Conservation (phyloP, 2,888 invertebrate genomes). For the Sinodicranocentrus sp. region DNA sequence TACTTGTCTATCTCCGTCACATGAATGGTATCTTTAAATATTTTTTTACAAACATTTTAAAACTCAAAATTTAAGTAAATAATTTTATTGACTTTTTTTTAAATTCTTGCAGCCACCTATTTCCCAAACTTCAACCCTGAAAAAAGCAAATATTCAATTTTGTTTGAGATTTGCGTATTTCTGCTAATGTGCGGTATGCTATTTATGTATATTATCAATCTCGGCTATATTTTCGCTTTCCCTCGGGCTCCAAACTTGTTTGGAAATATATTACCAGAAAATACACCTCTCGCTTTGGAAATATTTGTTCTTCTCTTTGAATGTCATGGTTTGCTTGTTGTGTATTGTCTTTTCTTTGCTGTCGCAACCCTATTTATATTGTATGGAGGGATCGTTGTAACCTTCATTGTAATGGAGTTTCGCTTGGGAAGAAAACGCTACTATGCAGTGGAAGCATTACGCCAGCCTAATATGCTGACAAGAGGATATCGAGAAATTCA, state of each 20-base stretch:
- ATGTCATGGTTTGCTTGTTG: neutral
- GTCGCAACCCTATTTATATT: neutral
- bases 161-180: neutral
- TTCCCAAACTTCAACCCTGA: slow-evolving; percentile 9
- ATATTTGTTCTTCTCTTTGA: neutral
- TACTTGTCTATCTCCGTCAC: neutral
- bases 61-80: neutral
- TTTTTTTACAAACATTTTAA: neutral
- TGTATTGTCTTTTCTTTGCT: neutral
- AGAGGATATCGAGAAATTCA: neutral
- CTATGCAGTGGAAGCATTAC: neutral
- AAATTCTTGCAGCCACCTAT: neutral
- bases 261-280: neutral
- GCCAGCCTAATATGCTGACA: neutral
- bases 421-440: neutral
- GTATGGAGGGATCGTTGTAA: neutral
- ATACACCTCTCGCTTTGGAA: neutral
- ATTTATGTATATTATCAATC: neutral
- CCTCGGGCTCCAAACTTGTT: neutral
- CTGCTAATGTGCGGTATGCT: neutral
- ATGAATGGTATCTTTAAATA: neutral
- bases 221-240: neutral
- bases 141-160: neutral
- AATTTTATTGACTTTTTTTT: neutral
- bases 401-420: neutral